Evolutionary conservation across 2,797 vertebrate genomes (phyloP).

Genomic region (Anabacerthia variegaticeps): DNA sequence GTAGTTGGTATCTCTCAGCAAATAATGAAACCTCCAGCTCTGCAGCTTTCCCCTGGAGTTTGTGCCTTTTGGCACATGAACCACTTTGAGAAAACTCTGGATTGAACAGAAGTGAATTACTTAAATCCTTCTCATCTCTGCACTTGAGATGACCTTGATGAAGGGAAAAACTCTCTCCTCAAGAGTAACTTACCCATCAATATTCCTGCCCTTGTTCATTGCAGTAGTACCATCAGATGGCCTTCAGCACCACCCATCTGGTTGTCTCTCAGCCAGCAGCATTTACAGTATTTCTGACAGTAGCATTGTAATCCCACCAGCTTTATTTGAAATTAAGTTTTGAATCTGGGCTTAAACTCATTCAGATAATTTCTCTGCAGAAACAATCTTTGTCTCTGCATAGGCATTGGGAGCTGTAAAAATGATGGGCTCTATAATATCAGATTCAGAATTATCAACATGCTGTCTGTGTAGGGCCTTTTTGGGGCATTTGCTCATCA

Average conservation of each 20-base stretch:
- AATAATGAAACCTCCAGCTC: background rate
- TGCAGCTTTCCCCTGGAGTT: background rate
- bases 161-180: background rate
- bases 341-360: background rate
- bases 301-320: background rate
- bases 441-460: background rate
- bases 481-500: background rate
- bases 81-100: background rate
- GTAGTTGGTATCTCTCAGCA: background rate
- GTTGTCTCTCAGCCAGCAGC: background rate
- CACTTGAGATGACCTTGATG: background rate
- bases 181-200: background rate
- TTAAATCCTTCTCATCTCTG: background rate
- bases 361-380: background rate
- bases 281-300: background rate
- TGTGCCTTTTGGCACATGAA: background rate
- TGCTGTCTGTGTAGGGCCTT: background rate
- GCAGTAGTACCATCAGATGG: background rate
- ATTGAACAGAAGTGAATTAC: background rate
- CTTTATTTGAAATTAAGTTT: background rate
- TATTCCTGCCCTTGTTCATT: background rate
- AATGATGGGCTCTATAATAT: background rate
- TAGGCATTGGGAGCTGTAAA: background rate
- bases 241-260: background rate
- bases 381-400: background rate